Percentiles rank a stretch among this genome's conserved stretches.
phyloP scores from a whole-genome alignment of 2,797 vertebrate species.

The Manis crassicaudata region DNA sequence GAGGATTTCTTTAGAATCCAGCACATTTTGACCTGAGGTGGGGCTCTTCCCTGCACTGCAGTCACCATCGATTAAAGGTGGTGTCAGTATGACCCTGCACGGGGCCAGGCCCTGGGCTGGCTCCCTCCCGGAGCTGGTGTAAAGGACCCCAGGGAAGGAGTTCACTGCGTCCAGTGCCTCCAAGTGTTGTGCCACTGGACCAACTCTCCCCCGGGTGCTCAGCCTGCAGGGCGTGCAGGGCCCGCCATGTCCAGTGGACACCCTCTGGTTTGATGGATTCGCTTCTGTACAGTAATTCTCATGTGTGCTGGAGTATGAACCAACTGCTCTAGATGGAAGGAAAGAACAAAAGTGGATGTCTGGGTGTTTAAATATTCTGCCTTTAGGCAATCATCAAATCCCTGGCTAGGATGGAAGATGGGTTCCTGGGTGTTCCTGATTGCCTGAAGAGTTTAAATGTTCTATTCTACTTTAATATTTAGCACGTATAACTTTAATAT shows the following conservation, averaged over 20 bases:
- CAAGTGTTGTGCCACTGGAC: not conserved
- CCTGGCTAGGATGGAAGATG: not conserved
- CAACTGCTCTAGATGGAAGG: not conserved
- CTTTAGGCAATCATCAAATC: not conserved
- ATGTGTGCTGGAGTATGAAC: not conserved
- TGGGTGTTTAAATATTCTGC: not conserved
- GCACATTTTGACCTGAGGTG: not conserved
- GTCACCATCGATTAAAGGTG: not conserved
- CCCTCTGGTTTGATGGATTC: not conserved
- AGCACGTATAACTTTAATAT: not conserved
- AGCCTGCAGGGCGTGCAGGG: not conserved
- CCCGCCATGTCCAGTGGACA: not conserved
- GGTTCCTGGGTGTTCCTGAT: not conserved
- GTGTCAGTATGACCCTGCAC: too few relatives aligned
- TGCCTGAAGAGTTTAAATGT: not conserved
- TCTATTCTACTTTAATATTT: not conserved
- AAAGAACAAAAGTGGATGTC: not conserved
- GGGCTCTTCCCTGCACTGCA: not conserved
- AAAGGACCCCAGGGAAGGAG: not conserved
- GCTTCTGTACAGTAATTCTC: not conserved
- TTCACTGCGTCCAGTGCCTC: not conserved
- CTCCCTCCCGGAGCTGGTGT: not conserved
- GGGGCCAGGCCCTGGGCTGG: not conserved
- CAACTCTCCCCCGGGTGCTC: not conserved
- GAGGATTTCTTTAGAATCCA: not conserved